Conservation (phyloP, 2,888 invertebrate genomes). For the Eubasilissa splendida region DNA sequence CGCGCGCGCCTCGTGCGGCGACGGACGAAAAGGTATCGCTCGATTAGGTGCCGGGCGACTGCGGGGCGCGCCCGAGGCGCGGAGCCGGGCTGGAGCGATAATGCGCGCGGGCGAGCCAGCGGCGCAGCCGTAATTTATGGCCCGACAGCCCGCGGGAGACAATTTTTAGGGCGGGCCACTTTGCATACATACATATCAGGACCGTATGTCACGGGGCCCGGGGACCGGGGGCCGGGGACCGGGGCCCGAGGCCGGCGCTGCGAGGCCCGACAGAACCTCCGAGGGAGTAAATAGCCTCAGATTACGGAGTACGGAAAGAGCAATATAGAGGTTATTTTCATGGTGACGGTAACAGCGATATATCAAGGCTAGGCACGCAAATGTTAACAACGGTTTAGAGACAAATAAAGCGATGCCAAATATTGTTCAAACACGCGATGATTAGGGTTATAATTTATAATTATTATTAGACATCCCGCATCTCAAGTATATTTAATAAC, state of each 20-base stretch:
- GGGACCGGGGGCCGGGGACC: background rate
- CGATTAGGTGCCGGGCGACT: background rate
- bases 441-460: no score
- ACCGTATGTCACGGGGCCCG: slow-evolving; percentile 1
- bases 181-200: slow-evolving; percentile 41
- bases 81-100: background rate
- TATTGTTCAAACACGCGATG: no score
- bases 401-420: no score
- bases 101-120: slow-evolving; percentile 15
- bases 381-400: background rate
- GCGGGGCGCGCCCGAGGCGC: background rate
- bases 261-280: background rate
- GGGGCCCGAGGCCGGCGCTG: background rate
- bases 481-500: no score
- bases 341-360: background rate
- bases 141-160: slow-evolving; percentile 50
- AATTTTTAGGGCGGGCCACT: slow-evolving; percentile 54
- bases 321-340: slow-evolving; percentile 6
- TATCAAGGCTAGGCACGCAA: background rate
- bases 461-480: no score
- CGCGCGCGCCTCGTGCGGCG: background rate
- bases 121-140: slow-evolving; percentile 54
- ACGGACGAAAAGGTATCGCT: background rate
- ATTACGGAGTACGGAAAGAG: background rate
- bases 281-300: slow-evolving; percentile 1